These are phyloP conservation scores for Malurus elegans DNA, from an alignment of 2,113 vertebrate genomes.

Conservation along the genomic window DNA sequence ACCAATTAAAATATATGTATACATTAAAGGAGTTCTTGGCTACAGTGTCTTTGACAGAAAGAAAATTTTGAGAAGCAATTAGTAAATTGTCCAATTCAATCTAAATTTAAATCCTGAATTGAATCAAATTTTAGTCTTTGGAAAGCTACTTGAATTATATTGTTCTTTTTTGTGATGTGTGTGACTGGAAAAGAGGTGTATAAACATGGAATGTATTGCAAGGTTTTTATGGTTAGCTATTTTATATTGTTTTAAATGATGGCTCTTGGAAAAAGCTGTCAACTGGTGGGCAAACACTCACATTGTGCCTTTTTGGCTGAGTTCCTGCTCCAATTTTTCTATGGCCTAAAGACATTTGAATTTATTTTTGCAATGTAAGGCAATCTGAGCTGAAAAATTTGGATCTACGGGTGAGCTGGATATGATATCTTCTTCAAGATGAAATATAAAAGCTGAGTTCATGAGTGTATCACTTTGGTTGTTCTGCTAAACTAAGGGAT, in stretches of 20 bases:
- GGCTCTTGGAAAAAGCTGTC: background rate
- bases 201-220: background rate
- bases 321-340: background rate
- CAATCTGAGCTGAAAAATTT: background rate
- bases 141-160: background rate
- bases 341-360: background rate
- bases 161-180: background rate
- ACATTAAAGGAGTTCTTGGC: background rate
- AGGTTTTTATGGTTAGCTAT: background rate
- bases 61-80: background rate
- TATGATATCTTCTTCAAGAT: background rate
- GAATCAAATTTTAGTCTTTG: background rate
- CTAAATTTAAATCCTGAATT: background rate
- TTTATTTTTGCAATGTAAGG: background rate
- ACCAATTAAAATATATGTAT: background rate
- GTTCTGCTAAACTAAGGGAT: background rate
- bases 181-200: background rate
- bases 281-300: background rate
- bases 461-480: accelerated
- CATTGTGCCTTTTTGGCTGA: background rate
- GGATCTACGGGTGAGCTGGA: background rate
- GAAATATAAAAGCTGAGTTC: background rate
- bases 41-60: background rate
- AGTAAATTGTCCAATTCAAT: background rate
- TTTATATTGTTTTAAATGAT: background rate